Evolutionary conservation across 2,797 vertebrate species (phyloP).

Genomic region (Coreius guichenoti): DNA sequence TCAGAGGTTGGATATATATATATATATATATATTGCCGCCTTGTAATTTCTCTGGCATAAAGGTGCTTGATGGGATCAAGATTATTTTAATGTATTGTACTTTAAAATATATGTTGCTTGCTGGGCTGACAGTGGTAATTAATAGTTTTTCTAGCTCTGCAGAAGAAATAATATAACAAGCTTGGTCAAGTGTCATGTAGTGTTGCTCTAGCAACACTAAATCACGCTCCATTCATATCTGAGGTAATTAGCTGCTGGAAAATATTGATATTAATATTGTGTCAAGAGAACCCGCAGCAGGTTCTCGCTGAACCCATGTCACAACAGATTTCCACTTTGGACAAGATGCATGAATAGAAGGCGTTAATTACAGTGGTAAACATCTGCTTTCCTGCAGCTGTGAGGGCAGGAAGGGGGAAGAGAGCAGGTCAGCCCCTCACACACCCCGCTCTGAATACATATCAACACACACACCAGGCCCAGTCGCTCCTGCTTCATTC

Average conservation of each 20-base stretch:
- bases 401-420: conserved; percentile 58
- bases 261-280: conserved; percentile 68
- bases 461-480: conserved; percentile 40
- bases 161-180: conserved; percentile 46
- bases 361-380: conserved; percentile 68
- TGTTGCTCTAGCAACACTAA: conserved; percentile 49
- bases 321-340: conserved; percentile 65
- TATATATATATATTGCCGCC: background rate
- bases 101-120: conserved; percentile 9
- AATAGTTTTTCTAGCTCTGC: conserved; percentile 29
- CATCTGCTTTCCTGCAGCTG: conserved; percentile 77
- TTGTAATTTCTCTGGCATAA: background rate
- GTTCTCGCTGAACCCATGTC: conserved; percentile 66
- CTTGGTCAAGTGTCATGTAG: conserved; percentile 56
- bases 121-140: conserved; percentile 32
- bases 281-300: conserved; percentile 62
- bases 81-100: background rate
- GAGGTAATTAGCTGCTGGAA: conserved; percentile 59
- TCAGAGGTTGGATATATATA: too few relatives aligned
- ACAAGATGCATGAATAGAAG: conserved; percentile 67
- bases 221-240: conserved; percentile 67
- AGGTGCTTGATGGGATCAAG: background rate
- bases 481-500: conserved; percentile 6
- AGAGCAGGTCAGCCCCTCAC: conserved; percentile 36
- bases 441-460: conserved; percentile 46